A percentile compares a stretch with the other conserved stretches of the same genome.
phyloP scores from a whole-genome alignment of 2,797 vertebrate species.

The Sebastes umbrosus region DNA sequence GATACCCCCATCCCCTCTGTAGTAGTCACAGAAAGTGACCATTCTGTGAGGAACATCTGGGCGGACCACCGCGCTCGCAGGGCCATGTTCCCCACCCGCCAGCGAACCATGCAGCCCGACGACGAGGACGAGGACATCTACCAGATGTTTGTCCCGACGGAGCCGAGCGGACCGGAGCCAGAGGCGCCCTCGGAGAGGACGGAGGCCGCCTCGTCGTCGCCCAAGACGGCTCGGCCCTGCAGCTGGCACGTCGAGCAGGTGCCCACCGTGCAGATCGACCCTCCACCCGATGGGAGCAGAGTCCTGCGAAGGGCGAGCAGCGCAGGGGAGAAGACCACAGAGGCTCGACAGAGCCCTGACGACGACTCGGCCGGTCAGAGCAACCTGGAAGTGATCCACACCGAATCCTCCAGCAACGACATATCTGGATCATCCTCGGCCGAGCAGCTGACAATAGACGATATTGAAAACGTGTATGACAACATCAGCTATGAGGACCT shows the following conservation, averaged over 20 bases:
- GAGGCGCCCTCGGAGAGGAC: conserved; percentile 64
- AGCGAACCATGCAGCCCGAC: conserved; percentile 86
- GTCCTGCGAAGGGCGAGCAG: conserved; percentile 92
- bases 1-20: conserved; percentile 72
- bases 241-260: conserved; percentile 93
- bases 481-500: conserved; percentile 97
- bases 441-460: conserved; percentile 90
- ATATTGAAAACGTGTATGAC: conserved; percentile 95
- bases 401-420: conserved; percentile 80
- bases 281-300: conserved; percentile 75
- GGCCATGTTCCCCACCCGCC: conserved; percentile 91
- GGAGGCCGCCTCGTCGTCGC: conserved; percentile 49
- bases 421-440: conserved; percentile 86
- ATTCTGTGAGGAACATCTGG: conserved; percentile 89
- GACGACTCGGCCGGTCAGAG: conserved; percentile 33
- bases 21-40: conserved; percentile 81
- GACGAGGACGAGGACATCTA: conserved; percentile 95
- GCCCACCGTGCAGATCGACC: conserved; percentile 71
- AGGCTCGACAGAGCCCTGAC: conserved; percentile 56
- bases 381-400: conserved; percentile 75
- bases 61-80: conserved; percentile 92
- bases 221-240: conserved; percentile 86
- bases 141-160: conserved; percentile 93
- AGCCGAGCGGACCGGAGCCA: conserved; percentile 77
- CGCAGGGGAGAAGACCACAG: conserved; percentile 87